phyloP scores from a whole-genome alignment of 2,113 vertebrate genomes.

The Hippocampus abdominalis region DNA sequence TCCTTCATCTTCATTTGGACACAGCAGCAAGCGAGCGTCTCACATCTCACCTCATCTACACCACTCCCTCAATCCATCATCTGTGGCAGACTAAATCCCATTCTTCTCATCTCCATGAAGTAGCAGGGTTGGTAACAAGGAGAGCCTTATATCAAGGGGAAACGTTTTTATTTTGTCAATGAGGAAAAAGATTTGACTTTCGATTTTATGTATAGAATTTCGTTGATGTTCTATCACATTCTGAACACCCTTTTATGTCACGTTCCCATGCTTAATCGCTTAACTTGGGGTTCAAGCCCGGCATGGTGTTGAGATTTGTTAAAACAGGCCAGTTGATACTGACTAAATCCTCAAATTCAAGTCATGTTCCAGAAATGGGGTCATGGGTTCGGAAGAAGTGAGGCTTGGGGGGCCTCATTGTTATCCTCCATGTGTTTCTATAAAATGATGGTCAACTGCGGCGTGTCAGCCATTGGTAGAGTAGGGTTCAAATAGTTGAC shows the following conservation, averaged over 20 bases:
- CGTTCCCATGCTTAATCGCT: conserved; percentile 26
- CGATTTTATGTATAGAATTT: conserved; percentile 37
- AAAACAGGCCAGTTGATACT: conserved; percentile 14
- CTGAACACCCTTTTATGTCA: conserved; percentile 27
- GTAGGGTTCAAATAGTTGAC: background rate
- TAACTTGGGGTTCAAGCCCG: conserved; percentile 24
- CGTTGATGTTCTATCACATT: conserved; percentile 32
- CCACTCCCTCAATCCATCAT: conserved; percentile 67
- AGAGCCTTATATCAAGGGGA: conserved; percentile 29
- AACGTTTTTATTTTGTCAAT: conserved; percentile 22
- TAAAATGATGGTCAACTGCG: too few relatives aligned
- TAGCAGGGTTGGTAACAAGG: conserved; percentile 37
- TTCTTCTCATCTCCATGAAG: conserved; percentile 42
- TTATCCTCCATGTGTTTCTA: background rate
- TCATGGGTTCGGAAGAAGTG: conserved; percentile 2
- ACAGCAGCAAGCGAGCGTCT: conserved; percentile 56
- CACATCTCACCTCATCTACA: conserved; percentile 72
- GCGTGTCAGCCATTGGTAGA: background rate
- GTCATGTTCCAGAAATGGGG: conserved; percentile 21
- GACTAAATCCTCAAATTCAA: conserved; percentile 19
- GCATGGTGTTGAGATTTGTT: conserved; percentile 25
- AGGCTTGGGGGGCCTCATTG: background rate
- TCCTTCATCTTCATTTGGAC: conserved; percentile 72
- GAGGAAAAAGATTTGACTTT: conserved; percentile 28
- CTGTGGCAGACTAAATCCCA: conserved; percentile 57